Conservation (phyloP, 2,888 invertebrate genomes). For the Epistrophe grossulariae region DNA sequence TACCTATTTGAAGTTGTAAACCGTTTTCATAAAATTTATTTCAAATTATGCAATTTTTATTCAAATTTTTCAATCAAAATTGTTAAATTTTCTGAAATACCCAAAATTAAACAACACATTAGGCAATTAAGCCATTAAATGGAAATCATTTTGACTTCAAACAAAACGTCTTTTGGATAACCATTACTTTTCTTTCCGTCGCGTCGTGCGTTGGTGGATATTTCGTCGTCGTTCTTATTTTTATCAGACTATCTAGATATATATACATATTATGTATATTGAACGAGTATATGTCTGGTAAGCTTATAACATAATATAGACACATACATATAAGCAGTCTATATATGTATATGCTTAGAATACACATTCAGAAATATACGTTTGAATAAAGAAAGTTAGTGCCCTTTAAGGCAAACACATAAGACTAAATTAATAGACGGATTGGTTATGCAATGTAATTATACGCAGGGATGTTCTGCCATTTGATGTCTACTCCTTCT, state of each 20-base stretch:
- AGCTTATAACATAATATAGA: too few species aligned
- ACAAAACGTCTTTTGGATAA: constrained; percentile 2
- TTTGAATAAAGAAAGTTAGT: background rate
- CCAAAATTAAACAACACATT: constrained; percentile 19
- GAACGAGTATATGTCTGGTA: background rate
- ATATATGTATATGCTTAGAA: constrained; percentile 17
- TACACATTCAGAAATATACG: constrained; percentile 13
- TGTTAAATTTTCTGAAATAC: background rate
- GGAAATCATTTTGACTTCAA: constrained; percentile 22
- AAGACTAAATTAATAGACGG: constrained; percentile 13
- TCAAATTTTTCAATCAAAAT: constrained; percentile 3
- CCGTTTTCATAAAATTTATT: background rate
- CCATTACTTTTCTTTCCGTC: background rate
- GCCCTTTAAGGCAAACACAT: background rate
- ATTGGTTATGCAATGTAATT: constrained; percentile 41
- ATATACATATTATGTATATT: background rate
- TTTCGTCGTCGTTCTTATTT: background rate
- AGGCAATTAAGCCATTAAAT: constrained; percentile 37
- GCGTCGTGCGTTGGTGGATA: background rate
- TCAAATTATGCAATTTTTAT: constrained; percentile 1
- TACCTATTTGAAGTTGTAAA: background rate
- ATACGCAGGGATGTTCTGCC: constrained; percentile 26
- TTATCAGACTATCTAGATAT: background rate
- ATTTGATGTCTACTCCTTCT: background rate
- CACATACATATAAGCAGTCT: background rate